Conservation (phyloP, 2,797 vertebrate species). For the Coranthus polyacanthus region DNA sequence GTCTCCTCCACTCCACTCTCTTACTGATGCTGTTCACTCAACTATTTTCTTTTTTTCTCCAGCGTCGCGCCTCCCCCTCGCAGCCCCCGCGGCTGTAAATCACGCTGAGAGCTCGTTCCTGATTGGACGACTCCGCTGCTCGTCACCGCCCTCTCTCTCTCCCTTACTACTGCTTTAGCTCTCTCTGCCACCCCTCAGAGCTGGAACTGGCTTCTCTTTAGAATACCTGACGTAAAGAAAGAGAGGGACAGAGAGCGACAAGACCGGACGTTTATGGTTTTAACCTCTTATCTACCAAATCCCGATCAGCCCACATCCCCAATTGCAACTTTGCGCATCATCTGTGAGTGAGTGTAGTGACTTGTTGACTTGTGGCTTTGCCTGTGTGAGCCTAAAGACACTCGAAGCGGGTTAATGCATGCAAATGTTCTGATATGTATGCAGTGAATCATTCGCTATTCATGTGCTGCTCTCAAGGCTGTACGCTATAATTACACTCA, state of each 20-base stretch:
- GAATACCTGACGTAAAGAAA: constrained; percentile 31
- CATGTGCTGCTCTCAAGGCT: constrained; percentile 45
- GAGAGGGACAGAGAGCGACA: no score
- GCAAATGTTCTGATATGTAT: constrained; percentile 72
- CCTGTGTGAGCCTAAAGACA: constrained; percentile 1
- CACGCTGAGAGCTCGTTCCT: constrained; percentile 58
- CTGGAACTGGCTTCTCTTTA: no score
- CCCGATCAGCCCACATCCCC: background rate
- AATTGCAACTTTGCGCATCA: no score
- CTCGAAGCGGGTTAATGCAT: constrained; percentile 53
- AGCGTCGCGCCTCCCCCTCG: constrained; percentile 77
- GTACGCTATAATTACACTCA: constrained; percentile 59
- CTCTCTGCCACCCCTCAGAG: constrained; percentile 31
- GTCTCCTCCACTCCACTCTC: constrained; percentile 85
- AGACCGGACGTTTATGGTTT: constrained; percentile 1
- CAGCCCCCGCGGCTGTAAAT: constrained; percentile 71
- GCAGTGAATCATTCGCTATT: constrained; percentile 49
- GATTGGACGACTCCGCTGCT: constrained; percentile 71
- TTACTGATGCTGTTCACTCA: constrained; percentile 88
- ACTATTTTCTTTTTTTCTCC: constrained; percentile 86
- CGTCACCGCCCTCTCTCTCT: constrained; percentile 46
- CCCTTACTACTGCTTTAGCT: constrained; percentile 2
- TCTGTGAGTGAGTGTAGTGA: no score
- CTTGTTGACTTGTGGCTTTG: constrained; percentile 52
- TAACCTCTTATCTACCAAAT: constrained; percentile 7